Evolutionary conservation across 2,797 vertebrate species (phyloP).

Genomic region (Thamnophis elegans): DNA sequence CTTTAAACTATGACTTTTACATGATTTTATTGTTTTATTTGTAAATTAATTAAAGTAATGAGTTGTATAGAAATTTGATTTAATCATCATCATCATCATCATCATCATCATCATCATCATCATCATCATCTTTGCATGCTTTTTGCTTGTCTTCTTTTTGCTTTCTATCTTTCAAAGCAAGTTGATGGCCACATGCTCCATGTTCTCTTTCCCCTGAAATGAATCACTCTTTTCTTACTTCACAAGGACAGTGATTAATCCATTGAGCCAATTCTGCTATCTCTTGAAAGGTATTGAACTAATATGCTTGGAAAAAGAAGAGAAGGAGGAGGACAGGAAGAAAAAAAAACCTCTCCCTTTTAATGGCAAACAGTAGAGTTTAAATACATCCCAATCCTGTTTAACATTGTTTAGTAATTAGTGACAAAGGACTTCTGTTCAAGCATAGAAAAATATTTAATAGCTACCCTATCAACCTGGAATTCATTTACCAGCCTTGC

Average conservation of each 20-base stretch:
- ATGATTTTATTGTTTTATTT: not conserved
- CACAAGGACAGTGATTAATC: slow-evolving; percentile 60
- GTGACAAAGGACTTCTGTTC: slow-evolving; percentile 55
- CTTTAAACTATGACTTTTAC: not conserved
- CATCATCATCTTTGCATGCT: not conserved
- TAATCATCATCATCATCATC: too few species aligned
- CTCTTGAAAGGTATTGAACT: slow-evolving; percentile 52
- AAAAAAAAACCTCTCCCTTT: slow-evolving; percentile 35
- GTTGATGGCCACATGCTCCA: not conserved
- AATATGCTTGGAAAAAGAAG: slow-evolving; percentile 47
- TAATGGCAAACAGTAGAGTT: slow-evolving; percentile 61
- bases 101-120: too few species aligned
- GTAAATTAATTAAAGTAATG: not conserved
- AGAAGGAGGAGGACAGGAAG: slow-evolving; percentile 30
- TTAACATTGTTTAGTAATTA: slow-evolving; percentile 62
- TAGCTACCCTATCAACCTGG: slow-evolving; percentile 51
- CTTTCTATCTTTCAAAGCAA: not conserved
- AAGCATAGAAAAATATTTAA: slow-evolving; percentile 66
- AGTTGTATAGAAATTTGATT: not conserved
- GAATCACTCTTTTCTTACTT: slow-evolving; percentile 45
- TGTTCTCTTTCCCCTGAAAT: slow-evolving; percentile 36
- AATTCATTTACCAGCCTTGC: slow-evolving; percentile 54
- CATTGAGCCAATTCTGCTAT: slow-evolving; percentile 42
- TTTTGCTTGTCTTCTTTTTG: not conserved
- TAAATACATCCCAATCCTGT: slow-evolving; percentile 58